A percentile compares a stretch with the other conserved stretches of the same genome.
phyloP scores from a whole-genome alignment of 1,140 invertebrate species.

The Macrosteles quadrilineatus region DNA sequence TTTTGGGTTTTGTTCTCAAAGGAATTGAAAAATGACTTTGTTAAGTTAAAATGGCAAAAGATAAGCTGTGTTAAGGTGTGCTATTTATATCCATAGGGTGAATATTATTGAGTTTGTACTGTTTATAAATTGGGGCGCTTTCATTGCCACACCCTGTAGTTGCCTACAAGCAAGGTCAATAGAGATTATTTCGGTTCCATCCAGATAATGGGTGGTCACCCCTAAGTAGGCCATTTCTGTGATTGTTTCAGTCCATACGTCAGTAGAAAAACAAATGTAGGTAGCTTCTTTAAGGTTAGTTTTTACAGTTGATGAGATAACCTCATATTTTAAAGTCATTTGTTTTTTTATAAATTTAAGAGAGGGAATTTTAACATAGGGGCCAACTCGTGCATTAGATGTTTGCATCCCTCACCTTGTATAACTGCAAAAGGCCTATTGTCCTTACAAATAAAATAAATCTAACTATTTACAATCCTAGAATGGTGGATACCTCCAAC shows the following conservation, averaged over 20 bases:
- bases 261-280: neutral
- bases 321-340: constrained; percentile 2
- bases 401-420: constrained; percentile 3
- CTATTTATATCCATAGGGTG: too few species aligned
- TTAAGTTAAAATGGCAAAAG: too few species aligned
- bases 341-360: constrained; percentile 3
- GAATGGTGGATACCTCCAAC: neutral
- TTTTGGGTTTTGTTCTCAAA: too few species aligned
- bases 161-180: constrained; percentile 31
- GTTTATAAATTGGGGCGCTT: too few species aligned
- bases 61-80: too few species aligned
- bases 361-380: constrained; percentile 21
- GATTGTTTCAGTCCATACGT: constrained; percentile 24
- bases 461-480: neutral
- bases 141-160: too few species aligned
- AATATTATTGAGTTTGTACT: too few species aligned
- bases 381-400: constrained; percentile 21
- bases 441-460: constrained; percentile 25
- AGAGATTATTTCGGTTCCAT: neutral
- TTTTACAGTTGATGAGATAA: neutral
- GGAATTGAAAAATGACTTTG: too few species aligned
- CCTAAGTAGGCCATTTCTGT: constrained; percentile 6
- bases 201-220: constrained; percentile 30
- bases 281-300: neutral
- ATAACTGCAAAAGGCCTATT: neutral